These are phyloP conservation scores for Salminus brasiliensis DNA, from an alignment of 2,113 vertebrate genomes.

Conservation along the genomic window DNA sequence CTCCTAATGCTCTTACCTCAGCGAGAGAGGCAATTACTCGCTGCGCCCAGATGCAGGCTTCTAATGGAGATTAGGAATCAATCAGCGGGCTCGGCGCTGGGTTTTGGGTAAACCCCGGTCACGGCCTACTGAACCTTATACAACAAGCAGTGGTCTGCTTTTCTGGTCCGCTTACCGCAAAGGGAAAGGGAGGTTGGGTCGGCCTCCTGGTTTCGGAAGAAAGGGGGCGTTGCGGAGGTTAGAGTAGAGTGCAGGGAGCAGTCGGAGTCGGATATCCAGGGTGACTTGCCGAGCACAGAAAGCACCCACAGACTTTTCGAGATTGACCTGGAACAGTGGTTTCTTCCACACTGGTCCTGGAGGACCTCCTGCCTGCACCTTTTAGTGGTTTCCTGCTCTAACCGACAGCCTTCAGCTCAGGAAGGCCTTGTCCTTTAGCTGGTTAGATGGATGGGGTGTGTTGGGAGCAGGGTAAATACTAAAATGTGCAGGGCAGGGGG, in stretches of 20 bases:
- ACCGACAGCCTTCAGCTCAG: no score
- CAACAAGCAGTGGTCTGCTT: conserved; percentile 54
- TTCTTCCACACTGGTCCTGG: no score
- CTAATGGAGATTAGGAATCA: conserved; percentile 87
- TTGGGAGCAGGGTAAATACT: no score
- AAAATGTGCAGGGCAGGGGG: no score
- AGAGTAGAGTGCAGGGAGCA: neutral
- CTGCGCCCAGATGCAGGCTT: conserved; percentile 58
- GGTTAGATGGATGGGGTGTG: no score
- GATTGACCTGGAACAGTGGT: no score
- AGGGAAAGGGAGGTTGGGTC: neutral
- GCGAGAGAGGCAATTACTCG: conserved; percentile 86
- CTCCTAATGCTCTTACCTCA: conserved; percentile 68
- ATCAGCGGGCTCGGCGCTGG: conserved; percentile 79
- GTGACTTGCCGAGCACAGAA: neutral
- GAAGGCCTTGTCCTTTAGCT: neutral
- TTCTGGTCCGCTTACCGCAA: neutral
- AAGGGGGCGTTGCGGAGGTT: conserved; percentile 25
- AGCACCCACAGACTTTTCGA: neutral
- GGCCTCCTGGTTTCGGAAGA: neutral
- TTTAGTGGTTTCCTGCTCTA: no score
- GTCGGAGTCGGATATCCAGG: no score
- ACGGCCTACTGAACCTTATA: conserved; percentile 82
- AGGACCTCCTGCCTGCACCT: no score
- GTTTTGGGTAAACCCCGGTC: conserved; percentile 85